Base-by-base conservation (phyloP, 2,888 invertebrate genomes). In the Mactromeris polynyma region DNA sequence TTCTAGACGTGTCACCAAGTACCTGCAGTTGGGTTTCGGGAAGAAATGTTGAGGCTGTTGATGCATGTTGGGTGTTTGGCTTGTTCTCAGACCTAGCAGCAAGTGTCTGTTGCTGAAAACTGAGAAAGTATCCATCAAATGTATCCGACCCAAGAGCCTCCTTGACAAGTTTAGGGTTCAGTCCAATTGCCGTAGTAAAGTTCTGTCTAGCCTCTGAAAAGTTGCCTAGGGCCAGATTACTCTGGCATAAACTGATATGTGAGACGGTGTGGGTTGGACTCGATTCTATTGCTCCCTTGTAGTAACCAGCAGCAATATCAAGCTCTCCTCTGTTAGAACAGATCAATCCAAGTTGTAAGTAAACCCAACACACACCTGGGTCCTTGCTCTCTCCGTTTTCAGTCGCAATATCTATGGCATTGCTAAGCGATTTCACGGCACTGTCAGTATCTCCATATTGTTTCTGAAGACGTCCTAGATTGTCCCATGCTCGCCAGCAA, bases 231-330 rank as follows among this genome's bases (percentile, higher is more conserved):
- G 9, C 6, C 19, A 54, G 46, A 54, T 84, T 84, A 0, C 26
- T 21, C 11, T 38, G 19, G 42, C 84, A 84, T 54, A 84, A 84
- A 7, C 21, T 33, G 21, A 84, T 46, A 38, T 84, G 84, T 14
- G 84, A 77, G 21, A 78, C 38, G 21, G 84, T 84, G 33, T 78
- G 84, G 6, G 84, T 84, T 17, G 54, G 78, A n/a, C 84, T 42
- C 4, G 78, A 84, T 46, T 84, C 54, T 21, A 84, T 40, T 2
- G 84, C 84, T 7, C 33, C 51, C 33, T 77, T 33, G 38, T 21
- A 84, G 17, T 51, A 84, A 46, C 11, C 33, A 19, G 31, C 54
- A 9, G 84, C 84, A 38, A 40, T 36, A 21, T 21, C 78, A 36
- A 54, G 14, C 19, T 84, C 78, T 38, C 38, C 54, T 31, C 42